Base-by-base conservation (phyloP, 1,140 invertebrate genomes). In the Fopius arisanus region DNA sequence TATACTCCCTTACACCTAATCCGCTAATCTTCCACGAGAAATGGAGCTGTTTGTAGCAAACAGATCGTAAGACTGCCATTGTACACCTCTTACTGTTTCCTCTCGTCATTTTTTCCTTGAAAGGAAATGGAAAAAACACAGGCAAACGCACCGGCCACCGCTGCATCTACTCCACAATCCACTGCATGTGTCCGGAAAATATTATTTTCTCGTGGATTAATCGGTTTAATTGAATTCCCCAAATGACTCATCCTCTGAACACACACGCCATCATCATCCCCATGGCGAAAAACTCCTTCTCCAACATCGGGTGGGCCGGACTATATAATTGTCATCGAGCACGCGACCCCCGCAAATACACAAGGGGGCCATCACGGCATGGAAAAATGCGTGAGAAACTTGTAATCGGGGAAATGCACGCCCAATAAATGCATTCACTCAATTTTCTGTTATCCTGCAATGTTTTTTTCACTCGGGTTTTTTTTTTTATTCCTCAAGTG, bases 21-120 rank as follows among this genome's bases (percentile, higher is more conserved):
- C 83, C 82, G 83, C 82, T 85, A 85, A 87, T 87, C 85, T 79
- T 16, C 40, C 72, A 26, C 28, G 65, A 68, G 83, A 86, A 86
- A 86, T 80, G 78, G 83, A 86, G 82, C 81, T 83, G 83, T 82
- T 85, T 84, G 79, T 80, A 81, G 78, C 80, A 82, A 84, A 81
- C 76, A 80, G 78, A 79, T 80, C 75, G 81, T 80, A 76, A 78
- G 75, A 12, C 75, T 28, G 66, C 73, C 71, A 82, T 83, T 82
- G 74, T 83, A 70, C 78, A 29, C 12, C 29, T 65, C 14, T 65
- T 33, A 5, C 4, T 33, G 10, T 65, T 31, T 31, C n/a, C 33
- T 65, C 16, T 19, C n/a, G 23, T 33, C 33, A 75, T 48, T 48
- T 48, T 48, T 48, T 48, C 43, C 33, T 12, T 37, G 33, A 14